Base-by-base conservation (phyloP, 2,888 invertebrate species). In the Melangyna quadrimaculata region DNA sequence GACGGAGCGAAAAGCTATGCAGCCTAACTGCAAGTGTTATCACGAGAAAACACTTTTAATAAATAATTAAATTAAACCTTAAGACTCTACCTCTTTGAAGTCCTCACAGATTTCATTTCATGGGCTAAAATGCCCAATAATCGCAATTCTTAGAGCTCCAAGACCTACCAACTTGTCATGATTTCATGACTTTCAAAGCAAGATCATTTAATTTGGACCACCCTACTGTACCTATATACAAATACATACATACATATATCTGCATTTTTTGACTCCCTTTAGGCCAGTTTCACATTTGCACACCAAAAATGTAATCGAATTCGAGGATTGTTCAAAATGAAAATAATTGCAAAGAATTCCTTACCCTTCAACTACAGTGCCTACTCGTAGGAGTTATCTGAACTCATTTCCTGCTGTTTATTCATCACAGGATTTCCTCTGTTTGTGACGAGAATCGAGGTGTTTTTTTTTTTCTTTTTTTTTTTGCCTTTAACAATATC, bases 221-320 rank as follows among this genome's bases (percentile, higher is more conserved):
- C n/a, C n/a, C n/a, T n/a, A n/a, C n/a, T n/a, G 1, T 37, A 37
- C 35, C 8, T 9, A 35, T 35, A 35, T 3, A 12, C 0, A 3
- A 1, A n/a, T 40, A n/a, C 0, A 12, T 37, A 37, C 37, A 4
- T 43, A 19, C 10, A 45, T 43, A 17, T 0, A 40, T 40, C 10
- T 63, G 4, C 6, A 2, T 22, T 32, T 45, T 29, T 0, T 22
- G 45, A n/a, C 35, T 19, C 29, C 32, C n/a, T 14, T 10, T 12
- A 37, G 37, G 24, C 17, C 43, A 69, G 40, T 22, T 22, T 35
- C 67, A 19, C 67, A 45, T 45, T 32, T 61, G 53, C 45, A 35
- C 32, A n/a, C 24, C 45, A 40, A 53, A 77, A 77, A 29, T 45
- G 77, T 81, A 82, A 78, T 82, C 82, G 78, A 82, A 72, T 82